phyloP scores from a whole-genome alignment of 2,113 vertebrate species.

The Dromiciops gliroides region DNA sequence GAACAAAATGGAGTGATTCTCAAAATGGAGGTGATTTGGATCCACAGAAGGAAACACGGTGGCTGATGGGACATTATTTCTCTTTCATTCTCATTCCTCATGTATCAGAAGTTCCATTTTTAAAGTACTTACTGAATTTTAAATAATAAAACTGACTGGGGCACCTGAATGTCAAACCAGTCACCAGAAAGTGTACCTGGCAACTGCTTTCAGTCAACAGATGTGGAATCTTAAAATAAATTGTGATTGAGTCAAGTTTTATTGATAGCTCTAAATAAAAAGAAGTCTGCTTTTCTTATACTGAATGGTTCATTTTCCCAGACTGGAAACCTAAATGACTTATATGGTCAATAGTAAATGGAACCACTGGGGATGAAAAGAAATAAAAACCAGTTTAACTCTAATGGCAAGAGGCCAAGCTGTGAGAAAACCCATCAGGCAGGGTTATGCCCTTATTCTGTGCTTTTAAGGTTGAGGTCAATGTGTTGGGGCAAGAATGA shows the following conservation, averaged over 20 bases:
- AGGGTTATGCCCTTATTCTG: neutral
- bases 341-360: neutral
- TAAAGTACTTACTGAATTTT: neutral
- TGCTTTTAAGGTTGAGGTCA: neutral
- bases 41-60: neutral
- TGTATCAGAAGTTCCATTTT: neutral
- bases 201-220: neutral
- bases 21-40: neutral
- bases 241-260: neutral
- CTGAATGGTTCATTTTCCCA: neutral
- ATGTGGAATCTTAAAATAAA: neutral
- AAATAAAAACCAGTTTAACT: neutral
- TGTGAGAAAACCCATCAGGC: neutral
- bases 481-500: neutral
- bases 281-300: neutral
- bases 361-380: neutral
- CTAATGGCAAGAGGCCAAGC: neutral
- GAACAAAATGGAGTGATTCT: neutral
- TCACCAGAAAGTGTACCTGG: neutral
- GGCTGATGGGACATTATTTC: neutral
- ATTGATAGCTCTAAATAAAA: neutral
- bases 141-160: conserved; percentile 1
- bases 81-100: neutral
- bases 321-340: neutral
- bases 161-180: neutral